phyloP scores from a whole-genome alignment of 2,113 vertebrate genomes.

The Empidonax alnorum region DNA sequence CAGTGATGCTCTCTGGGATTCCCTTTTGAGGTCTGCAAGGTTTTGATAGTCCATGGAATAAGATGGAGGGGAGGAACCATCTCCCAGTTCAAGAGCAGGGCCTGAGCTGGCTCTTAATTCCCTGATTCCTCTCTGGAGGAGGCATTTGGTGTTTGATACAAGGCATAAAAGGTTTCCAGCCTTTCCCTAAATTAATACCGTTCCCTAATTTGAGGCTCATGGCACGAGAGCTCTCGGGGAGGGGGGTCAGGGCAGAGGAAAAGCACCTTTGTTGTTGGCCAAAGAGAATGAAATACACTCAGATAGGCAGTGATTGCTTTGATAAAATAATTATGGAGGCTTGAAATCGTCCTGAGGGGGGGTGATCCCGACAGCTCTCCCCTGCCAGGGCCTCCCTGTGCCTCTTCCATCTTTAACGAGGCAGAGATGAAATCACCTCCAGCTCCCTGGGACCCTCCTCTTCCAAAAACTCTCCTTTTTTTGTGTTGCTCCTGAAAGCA shows the following conservation, averaged over 20 bases:
- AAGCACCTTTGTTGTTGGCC: background rate
- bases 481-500: background rate
- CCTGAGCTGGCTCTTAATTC: background rate
- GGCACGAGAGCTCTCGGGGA: accelerated
- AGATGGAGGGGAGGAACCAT: accelerated
- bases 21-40: background rate
- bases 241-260: background rate
- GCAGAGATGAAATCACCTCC: background rate
- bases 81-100: background rate
- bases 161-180: background rate
- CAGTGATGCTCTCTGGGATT: background rate
- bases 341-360: background rate
- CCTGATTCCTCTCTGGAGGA: background rate
- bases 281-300: background rate
- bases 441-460: background rate
- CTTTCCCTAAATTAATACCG: background rate
- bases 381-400: background rate
- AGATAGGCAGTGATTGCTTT: background rate
- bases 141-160: background rate
- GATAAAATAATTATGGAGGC: slow-evolving; percentile 1
- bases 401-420: background rate
- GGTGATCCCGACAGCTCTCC: background rate
- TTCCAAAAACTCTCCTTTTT: background rate
- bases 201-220: background rate
- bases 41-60: background rate